These are phyloP conservation scores for Dasyurus viverrinus DNA, from an alignment of 2,113 vertebrate species.

Conservation along the genomic window DNA sequence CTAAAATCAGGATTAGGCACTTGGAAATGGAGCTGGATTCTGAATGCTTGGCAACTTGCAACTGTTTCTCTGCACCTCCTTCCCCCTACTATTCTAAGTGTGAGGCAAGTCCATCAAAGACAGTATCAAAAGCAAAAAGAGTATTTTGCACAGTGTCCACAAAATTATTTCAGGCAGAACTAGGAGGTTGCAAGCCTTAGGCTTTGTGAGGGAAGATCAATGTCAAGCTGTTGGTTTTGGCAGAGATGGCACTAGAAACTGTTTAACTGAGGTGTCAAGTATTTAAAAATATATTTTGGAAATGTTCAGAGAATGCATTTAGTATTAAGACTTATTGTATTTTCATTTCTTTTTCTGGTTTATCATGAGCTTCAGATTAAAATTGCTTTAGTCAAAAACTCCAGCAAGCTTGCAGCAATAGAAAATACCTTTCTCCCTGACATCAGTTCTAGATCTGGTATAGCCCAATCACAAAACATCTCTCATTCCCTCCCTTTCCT, in stretches of 20 bases:
- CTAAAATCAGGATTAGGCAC: neutral
- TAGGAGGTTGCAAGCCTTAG: neutral
- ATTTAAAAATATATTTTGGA: constrained; percentile 12
- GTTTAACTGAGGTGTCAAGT: neutral
- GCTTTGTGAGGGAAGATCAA: neutral
- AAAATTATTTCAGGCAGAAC: neutral
- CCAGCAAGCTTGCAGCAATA: neutral
- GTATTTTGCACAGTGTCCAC: neutral
- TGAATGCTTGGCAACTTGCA: neutral
- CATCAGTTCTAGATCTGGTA: neutral
- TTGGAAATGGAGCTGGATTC: neutral
- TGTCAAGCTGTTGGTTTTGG: neutral
- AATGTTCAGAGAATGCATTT: neutral
- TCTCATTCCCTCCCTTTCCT: neutral
- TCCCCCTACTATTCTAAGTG: neutral
- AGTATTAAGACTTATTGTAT: neutral
- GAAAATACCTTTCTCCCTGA: neutral
- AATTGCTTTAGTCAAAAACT: neutral
- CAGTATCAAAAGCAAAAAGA: neutral
- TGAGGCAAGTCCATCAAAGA: neutral
- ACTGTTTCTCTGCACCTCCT: neutral
- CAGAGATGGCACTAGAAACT: neutral
- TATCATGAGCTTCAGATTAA: neutral
- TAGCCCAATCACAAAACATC: neutral
- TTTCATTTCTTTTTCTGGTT: neutral